Conservation (phyloP, 2,113 vertebrate genomes). For the Alethe diademata region DNA sequence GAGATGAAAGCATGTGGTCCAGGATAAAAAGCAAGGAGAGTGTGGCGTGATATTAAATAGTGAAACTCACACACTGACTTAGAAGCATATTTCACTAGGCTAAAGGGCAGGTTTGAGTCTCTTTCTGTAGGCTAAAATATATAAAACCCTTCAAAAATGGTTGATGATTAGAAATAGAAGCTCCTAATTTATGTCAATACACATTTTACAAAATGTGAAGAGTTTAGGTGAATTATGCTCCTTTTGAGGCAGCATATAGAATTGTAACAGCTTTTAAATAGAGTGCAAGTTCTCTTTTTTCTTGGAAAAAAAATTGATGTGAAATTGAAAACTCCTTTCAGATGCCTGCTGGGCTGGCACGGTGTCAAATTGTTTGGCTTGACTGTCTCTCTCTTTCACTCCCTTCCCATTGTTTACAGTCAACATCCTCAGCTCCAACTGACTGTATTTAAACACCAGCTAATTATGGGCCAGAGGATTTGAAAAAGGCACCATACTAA, state of each 20-base stretch:
- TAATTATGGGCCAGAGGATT: not conserved
- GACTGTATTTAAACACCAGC: constrained; percentile 3
- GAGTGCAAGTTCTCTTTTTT: constrained; percentile 24
- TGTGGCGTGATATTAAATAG: not conserved
- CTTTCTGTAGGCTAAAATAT: not conserved
- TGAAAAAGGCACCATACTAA: not conserved
- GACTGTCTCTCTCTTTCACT: not conserved
- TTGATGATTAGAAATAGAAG: not conserved
- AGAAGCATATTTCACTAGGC: not conserved
- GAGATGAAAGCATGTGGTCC: not conserved
- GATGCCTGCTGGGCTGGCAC: constrained; percentile 29
- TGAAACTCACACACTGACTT: not conserved
- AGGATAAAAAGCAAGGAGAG: not conserved
- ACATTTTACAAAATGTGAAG: not conserved
- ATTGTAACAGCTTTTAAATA: not conserved
- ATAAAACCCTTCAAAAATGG: not conserved
- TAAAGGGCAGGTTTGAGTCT: not conserved
- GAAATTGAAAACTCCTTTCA: constrained; percentile 49
- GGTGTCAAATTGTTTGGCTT: not conserved
- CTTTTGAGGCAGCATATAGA: not conserved
- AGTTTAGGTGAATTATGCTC: not conserved
- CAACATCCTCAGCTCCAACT: not conserved
- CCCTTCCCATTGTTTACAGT: constrained; percentile 26
- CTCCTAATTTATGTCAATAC: not conserved
- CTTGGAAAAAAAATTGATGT: constrained; percentile 30